These are phyloP conservation scores for Cryptus viduatorius DNA, from an alignment of 2,888 invertebrate species.

Conservation along the genomic window DNA sequence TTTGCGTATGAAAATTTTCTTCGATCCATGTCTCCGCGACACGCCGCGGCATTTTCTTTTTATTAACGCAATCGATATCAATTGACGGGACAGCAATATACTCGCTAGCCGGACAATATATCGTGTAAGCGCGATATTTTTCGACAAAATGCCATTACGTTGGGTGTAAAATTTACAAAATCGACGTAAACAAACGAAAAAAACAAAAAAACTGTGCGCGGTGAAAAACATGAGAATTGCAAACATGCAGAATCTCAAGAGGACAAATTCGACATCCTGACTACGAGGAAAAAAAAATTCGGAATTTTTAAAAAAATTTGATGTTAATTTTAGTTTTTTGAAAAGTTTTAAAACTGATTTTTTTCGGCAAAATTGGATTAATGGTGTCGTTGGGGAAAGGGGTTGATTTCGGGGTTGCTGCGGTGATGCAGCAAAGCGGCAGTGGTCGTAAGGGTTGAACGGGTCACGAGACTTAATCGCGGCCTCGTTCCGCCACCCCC, in stretches of 20 bases:
- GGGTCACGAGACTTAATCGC: conserved; percentile 46
- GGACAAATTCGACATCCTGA: conserved; percentile 59
- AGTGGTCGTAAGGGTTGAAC: conserved; percentile 64
- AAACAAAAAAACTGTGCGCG: neutral
- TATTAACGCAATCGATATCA: conserved; percentile 23
- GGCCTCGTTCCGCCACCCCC: neutral
- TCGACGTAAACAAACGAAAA: neutral
- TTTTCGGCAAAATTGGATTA: conserved; percentile 20
- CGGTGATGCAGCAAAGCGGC: conserved; percentile 60
- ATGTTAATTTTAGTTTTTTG: neutral
- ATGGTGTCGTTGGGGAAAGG: conserved; percentile 57
- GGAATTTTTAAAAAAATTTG: neutral
- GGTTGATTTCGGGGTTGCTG: conserved; percentile 58
- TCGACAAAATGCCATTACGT: neutral
- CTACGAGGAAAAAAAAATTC: neutral
- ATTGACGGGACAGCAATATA: neutral
- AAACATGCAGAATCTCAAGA: conserved; percentile 58
- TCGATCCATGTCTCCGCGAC: neutral
- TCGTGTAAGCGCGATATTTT: neutral
- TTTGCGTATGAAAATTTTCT: neutral
- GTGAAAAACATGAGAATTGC: neutral
- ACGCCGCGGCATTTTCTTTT: neutral
- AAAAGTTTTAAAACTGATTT: neutral
- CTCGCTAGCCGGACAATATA: neutral
- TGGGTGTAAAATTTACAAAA: neutral